phyloP scores from a whole-genome alignment of 2,797 vertebrate genomes.

The Hypotaenidia philippensis region DNA sequence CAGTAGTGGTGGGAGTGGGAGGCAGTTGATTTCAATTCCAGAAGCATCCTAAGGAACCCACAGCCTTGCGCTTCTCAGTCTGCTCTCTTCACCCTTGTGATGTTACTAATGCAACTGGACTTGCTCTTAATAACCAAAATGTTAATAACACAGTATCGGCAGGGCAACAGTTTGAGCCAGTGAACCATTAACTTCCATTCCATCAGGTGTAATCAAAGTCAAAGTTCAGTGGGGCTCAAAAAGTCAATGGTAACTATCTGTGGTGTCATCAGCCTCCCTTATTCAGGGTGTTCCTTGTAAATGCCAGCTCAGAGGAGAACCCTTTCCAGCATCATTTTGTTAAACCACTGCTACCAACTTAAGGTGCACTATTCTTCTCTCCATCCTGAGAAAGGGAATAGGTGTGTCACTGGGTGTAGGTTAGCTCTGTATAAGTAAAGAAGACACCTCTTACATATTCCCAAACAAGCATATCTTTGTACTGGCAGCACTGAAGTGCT shows the following conservation, averaged over 20 bases:
- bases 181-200: constrained; percentile 8
- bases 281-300: neutral
- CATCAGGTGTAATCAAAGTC: neutral
- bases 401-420: neutral
- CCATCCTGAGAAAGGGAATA: neutral
- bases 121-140: neutral
- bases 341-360: neutral
- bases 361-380: neutral
- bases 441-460: neutral
- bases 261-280: neutral
- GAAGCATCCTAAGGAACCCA: neutral
- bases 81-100: neutral
- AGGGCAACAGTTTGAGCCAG: neutral
- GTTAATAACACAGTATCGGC: neutral
- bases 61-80: neutral
- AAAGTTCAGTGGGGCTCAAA: neutral
- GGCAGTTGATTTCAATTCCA: neutral
- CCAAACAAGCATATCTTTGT: neutral
- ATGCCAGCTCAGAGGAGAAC: neutral
- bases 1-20: neutral
- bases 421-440: neutral
- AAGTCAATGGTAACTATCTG: neutral
- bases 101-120: neutral
- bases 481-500: neutral
- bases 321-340: neutral